A percentile compares a stretch with the other conserved stretches of the same genome.
These are phyloP conservation scores for Thunnus thynnus DNA, from an alignment of 2,113 vertebrate genomes.

Conservation along the genomic window DNA sequence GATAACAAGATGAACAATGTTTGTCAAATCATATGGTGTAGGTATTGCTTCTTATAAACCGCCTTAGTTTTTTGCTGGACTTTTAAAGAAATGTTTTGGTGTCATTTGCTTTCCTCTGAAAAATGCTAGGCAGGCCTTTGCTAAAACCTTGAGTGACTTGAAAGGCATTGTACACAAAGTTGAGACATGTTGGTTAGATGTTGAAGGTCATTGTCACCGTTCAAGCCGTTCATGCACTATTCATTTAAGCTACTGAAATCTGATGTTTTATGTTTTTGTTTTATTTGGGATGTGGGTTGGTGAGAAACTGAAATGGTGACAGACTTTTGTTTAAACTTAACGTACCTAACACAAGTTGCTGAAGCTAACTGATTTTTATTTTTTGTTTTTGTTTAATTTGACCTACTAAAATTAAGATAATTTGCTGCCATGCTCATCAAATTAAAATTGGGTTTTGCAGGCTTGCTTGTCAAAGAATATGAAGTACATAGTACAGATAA, in stretches of 20 bases:
- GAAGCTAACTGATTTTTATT: slow-evolving; percentile 56
- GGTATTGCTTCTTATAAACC: slow-evolving; percentile 88
- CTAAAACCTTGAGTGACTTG: slow-evolving; percentile 86
- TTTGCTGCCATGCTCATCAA: slow-evolving; percentile 83
- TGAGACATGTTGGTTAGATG: slow-evolving; percentile 79
- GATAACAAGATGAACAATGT: slow-evolving; percentile 85
- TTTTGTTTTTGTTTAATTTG: slow-evolving; percentile 79
- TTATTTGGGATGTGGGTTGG: slow-evolving; percentile 73
- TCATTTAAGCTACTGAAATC: slow-evolving; percentile 91
- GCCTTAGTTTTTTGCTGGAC: slow-evolving; percentile 91
- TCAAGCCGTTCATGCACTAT: slow-evolving; percentile 89
- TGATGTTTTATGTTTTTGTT: slow-evolving; percentile 70
- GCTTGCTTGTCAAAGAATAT: slow-evolving; percentile 84
- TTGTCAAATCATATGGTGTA: slow-evolving; percentile 88
- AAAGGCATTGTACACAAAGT: slow-evolving; percentile 84
- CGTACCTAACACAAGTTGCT: slow-evolving; percentile 74
- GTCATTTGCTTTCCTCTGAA: slow-evolving; percentile 92
- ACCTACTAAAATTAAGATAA: slow-evolving; percentile 86
- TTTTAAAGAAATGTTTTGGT: slow-evolving; percentile 86
- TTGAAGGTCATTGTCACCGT: slow-evolving; percentile 82
- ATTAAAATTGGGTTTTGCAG: slow-evolving; percentile 89
- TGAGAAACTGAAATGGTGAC: slow-evolving; percentile 63
- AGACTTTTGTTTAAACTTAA: slow-evolving; percentile 73
- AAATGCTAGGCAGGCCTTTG: slow-evolving; percentile 84
- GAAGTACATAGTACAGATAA: slow-evolving; percentile 75